Conservation (phyloP, 2,888 invertebrate species). For the Prosapia bicincta region DNA sequence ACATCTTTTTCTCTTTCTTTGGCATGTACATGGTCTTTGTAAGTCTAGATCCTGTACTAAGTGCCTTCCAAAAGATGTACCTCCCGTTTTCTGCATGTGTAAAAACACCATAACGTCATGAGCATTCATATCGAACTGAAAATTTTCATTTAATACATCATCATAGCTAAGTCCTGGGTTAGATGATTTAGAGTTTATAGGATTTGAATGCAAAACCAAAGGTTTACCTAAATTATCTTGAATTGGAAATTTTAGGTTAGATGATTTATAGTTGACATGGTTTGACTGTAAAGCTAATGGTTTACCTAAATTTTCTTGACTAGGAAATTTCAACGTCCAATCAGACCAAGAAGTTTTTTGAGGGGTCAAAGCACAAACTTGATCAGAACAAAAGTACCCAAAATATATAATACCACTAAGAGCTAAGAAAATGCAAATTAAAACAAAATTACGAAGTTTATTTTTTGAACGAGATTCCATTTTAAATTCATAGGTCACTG, state of each 20-base stretch:
- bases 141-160: conserved; percentile 81
- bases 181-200: conserved; percentile 40
- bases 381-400: conserved; percentile 87
- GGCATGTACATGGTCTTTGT: conserved; percentile 91
- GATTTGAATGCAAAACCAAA: conserved; percentile 43
- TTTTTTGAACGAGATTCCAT: conserved; percentile 76
- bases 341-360: conserved; percentile 40
- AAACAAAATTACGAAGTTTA: conserved; percentile 68
- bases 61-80: conserved; percentile 95
- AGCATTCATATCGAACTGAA: conserved; percentile 84
- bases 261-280: conserved; percentile 39
- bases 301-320: conserved; percentile 49
- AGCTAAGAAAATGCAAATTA: conserved; percentile 77
- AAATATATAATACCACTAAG: conserved; percentile 84
- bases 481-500: conserved; percentile 73
- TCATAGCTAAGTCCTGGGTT: conserved; percentile 72
- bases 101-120: conserved; percentile 97
- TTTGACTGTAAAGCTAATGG: conserved; percentile 46
- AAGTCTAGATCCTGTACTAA: conserved; percentile 92
- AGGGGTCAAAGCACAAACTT: conserved; percentile 54
- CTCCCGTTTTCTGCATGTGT: conserved; percentile 99
- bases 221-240: conserved; percentile 55
- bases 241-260: conserved; percentile 54
- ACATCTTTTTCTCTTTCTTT: conserved; percentile 81
- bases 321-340: conserved; percentile 40